Evolutionary conservation across 2,888 invertebrate species (phyloP), one percentile per base, ranked within the genome.

Genomic region (Dasypogon diadema): DNA sequence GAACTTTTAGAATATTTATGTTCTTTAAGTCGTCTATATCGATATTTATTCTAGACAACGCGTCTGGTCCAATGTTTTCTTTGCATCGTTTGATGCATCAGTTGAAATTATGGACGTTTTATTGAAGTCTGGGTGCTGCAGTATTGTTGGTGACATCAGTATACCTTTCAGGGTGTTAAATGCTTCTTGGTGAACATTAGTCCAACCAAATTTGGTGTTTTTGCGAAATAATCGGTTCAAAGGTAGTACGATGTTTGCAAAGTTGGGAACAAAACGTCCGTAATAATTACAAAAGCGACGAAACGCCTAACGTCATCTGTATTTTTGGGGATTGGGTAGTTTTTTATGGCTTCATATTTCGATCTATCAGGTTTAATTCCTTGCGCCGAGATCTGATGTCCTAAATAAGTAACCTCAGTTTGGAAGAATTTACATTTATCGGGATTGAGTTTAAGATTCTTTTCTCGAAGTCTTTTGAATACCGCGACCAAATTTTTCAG

Each of bases 41-140:
- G n/a, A n/a, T n/a, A n/a, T n/a, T n/a, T n/a, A n/a, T n/a, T n/a
- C n/a, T n/a, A n/a, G n/a, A n/a, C n/a, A n/a, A n/a, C n/a, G n/a
- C n/a, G n/a, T n/a, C n/a, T n/a, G n/a, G n/a, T n/a, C n/a, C n/a
- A n/a, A n/a, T n/a, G n/a, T n/a, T n/a, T n/a, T n/a, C n/a, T n/a
- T n/a, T 1, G 81, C 82, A 4, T 22, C 77, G 14, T 80, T 75
- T 2, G 79, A 79, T 0, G 83, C 82, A 42, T 83, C 83, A 0
- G 81, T 81, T 2, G 82, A 81, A n/a, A 83, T 16, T 10, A 77
- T 70, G 56, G 82, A 83, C 0, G 1, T 26, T 70, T 70, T 54
- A 10, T 54, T 4, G 6, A 54, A 70, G 30, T 70, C 16, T 10
- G 70, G 54, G 18, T 54, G n/a, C 2, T 54, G 16, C 1, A 70